Percentiles rank a stretch among this genome's conserved stretches.
phyloP scores from a whole-genome alignment of 2,888 invertebrate genomes.

The Dendrolimus pini region DNA sequence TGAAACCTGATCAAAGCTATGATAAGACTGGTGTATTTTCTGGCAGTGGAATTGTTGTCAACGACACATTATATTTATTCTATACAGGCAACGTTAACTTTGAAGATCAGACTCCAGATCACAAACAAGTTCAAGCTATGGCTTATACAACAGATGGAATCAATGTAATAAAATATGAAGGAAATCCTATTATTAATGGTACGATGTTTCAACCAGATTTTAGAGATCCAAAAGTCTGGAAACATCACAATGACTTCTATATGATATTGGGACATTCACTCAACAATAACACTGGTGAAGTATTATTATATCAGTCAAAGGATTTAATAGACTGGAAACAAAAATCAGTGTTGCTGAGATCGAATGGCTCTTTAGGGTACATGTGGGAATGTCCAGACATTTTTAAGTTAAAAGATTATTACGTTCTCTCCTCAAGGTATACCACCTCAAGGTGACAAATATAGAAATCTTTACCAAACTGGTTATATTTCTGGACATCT shows the following conservation, averaged over 20 bases:
- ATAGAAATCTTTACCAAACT: slow-evolving; percentile 49
- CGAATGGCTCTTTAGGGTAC: slow-evolving; percentile 47
- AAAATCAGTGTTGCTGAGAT: slow-evolving; percentile 36
- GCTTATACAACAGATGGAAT: slow-evolving; percentile 51
- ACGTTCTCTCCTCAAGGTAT: slow-evolving; percentile 61
- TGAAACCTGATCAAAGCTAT: slow-evolving; percentile 54
- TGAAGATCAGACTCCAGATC: slow-evolving; percentile 32
- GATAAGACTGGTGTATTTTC: slow-evolving; percentile 62
- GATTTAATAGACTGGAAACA: slow-evolving; percentile 46
- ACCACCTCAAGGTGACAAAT: slow-evolving; percentile 41
- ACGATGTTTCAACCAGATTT: slow-evolving; percentile 48
- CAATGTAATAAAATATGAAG: slow-evolving; percentile 36
- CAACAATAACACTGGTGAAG: slow-evolving; percentile 41
- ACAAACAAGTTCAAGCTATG: slow-evolving; percentile 45
- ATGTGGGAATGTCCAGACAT: slow-evolving; percentile 75
- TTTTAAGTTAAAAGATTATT: slow-evolving; percentile 48
- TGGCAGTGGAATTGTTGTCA: slow-evolving; percentile 59
- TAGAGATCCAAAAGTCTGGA: slow-evolving; percentile 70
- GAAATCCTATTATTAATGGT: slow-evolving; percentile 48
- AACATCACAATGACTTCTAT: slow-evolving; percentile 44
- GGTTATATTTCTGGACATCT: slow-evolving; percentile 63
- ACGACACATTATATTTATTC: slow-evolving; percentile 41
- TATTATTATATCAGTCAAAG: slow-evolving; percentile 44
- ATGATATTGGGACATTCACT: slow-evolving; percentile 63
- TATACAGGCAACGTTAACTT: slow-evolving; percentile 58